Base-by-base conservation (phyloP, 2,797 vertebrate genomes). In the Etheostoma perlongum region DNA sequence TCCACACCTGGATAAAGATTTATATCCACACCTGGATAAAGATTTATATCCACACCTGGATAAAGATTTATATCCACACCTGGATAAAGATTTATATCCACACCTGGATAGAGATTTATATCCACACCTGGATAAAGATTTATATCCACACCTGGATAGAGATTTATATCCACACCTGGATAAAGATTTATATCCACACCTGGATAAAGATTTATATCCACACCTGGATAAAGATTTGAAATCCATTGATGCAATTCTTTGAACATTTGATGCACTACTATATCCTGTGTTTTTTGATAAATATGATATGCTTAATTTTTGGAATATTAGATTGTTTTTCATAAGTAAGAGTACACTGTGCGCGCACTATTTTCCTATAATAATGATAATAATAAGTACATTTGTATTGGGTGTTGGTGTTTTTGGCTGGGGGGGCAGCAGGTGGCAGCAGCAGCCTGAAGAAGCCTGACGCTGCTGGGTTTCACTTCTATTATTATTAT, bases 341-440 rank as follows among this genome's bases (percentile, higher is more conserved):
- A 81, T 71, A 82, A 84, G 66, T 90, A 74, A 85, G 85, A 87
- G 80, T 82, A 74, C 91, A 93, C 82, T 74, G 78, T 88, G 81
- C 48, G 72, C 81, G 88, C 93, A 94, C 90, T 94, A 93, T 94
- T 94, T 93, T 95, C 89, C 81, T 92, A 88, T 72, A 72, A 67
- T 58, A 57, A 52, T 19, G 19, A 48, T 48, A 51, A 21, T 21
- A 21, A 51, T 25, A 12, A 23, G 27, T 12, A 15, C n/a, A 9
- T 65, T 65, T 40, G 48, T 65, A 52, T 12, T 13, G 7, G 42
- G 23, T 16, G 12, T 25, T 9, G 9, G 36, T 36, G 36, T 10
- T 10, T 36, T 10, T 36, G 36, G 36, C 9, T 40, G 36, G 9
- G 36, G 36, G 36, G 21, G 6, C 76, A 76, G 42, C 87, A 89